phyloP scores from a whole-genome alignment of 1,140 invertebrate species.

The Microplitis demolitor region DNA sequence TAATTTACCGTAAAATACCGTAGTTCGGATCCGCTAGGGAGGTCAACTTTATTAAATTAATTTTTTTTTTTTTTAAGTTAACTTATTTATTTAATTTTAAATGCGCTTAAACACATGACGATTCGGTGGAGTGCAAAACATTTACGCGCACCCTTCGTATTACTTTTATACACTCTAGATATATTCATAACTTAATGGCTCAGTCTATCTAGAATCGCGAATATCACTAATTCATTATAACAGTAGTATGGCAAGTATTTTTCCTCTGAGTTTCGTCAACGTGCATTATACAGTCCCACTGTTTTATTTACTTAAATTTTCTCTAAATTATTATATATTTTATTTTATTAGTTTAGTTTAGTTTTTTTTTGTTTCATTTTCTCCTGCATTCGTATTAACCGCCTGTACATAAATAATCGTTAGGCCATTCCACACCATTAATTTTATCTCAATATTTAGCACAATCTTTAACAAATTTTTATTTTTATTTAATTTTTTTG shows the following conservation, averaged over 20 bases:
- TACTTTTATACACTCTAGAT: slow-evolving; percentile 25
- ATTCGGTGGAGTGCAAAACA: slow-evolving; percentile 12
- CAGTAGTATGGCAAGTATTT: slow-evolving; percentile 36
- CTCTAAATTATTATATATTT: slow-evolving; percentile 1
- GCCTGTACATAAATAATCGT: slow-evolving; percentile 18
- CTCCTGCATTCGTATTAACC: background rate
- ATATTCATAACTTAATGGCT: slow-evolving; percentile 35
- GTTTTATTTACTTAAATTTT: background rate
- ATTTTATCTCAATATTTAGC: slow-evolving; percentile 4
- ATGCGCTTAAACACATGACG: slow-evolving; percentile 6
- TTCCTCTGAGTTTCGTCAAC: slow-evolving; percentile 24
- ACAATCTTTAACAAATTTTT: slow-evolving; percentile 19
- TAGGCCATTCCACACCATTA: slow-evolving; percentile 30
- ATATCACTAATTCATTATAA: slow-evolving; percentile 37
- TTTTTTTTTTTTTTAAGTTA: background rate
- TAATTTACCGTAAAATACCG: no score
- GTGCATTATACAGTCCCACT: slow-evolving; percentile 11
- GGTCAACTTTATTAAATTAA: background rate
- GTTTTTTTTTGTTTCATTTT: slow-evolving; percentile 4
- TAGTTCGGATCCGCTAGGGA: no score
- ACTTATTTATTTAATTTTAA: background rate
- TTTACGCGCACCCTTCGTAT: slow-evolving; percentile 11
- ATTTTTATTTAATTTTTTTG: no score
- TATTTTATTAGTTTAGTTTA: background rate
- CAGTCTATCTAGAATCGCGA: slow-evolving; percentile 39